These are phyloP conservation scores for Aplocera efformata DNA, from an alignment of 2,888 invertebrate species.

Conservation along the genomic window DNA sequence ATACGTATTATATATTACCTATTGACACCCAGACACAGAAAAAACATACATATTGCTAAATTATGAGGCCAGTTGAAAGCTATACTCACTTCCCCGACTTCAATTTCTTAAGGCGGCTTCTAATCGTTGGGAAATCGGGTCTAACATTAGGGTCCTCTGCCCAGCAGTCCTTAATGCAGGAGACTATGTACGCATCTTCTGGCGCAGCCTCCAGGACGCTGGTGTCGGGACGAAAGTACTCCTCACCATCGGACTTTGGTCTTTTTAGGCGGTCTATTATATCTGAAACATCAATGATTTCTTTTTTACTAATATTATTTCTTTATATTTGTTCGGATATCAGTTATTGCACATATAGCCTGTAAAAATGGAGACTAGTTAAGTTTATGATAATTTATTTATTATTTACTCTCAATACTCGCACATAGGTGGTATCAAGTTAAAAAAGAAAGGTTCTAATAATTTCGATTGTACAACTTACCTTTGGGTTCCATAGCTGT, in stretches of 20 bases:
- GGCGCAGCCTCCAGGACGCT: constrained; percentile 85
- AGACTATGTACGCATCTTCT: constrained; percentile 87
- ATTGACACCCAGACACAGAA: no score
- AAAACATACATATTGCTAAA: no score
- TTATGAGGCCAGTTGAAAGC: no score
- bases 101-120: constrained; percentile 92
- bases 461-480: constrained; percentile 57
- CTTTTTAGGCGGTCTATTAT: constrained; percentile 91
- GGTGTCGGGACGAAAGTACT: constrained; percentile 89
- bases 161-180: constrained; percentile 94
- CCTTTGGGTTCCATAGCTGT: constrained; percentile 91
- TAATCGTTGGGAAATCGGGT: constrained; percentile 91
- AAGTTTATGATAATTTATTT: no score
- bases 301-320: no score
- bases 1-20: no score
- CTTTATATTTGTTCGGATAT: no score
- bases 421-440: no score
- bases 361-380: no score
- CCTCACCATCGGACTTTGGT: constrained; percentile 83
- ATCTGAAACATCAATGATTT: constrained; percentile 85
- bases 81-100: constrained; percentile 92
- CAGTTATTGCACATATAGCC: no score
- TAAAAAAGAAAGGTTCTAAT: no score
- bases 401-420: no score
- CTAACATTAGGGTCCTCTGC: constrained; percentile 89